Percentiles rank a stretch among this genome's conserved stretches.
phyloP scores from a whole-genome alignment of 2,113 vertebrate species.

The Arvicanthis niloticus region DNA sequence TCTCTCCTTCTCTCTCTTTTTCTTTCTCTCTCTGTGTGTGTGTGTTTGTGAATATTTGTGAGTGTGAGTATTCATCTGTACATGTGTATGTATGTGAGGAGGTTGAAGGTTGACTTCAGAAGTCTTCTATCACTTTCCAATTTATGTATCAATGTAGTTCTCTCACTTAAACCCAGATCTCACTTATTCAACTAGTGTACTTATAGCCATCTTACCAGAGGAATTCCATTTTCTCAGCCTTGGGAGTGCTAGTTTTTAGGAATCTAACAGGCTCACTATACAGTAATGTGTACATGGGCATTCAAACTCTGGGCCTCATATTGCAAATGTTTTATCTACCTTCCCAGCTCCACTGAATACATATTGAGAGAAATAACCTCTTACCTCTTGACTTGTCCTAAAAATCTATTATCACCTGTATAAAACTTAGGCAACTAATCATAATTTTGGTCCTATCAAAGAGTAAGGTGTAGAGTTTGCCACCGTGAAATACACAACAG shows the following conservation, averaged over 20 bases:
- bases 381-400: neutral
- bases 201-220: too few species aligned
- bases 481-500: neutral
- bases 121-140: neutral
- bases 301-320: neutral
- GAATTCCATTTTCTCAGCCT: neutral
- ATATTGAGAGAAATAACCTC: neutral
- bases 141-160: neutral
- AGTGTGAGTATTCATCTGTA: too few species aligned
- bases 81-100: neutral
- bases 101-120: neutral
- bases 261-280: neutral
- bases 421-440: slow-evolving; percentile 4
- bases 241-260: neutral
- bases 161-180: neutral
- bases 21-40: neutral
- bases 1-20: too few species aligned
- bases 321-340: neutral
- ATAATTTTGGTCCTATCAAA: slow-evolving; percentile 13
- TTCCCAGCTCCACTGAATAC: neutral
- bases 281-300: neutral
- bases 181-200: neutral
- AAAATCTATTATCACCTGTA: neutral
- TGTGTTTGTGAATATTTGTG: neutral
- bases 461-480: neutral